A percentile compares a stretch with the other conserved stretches of the same genome.
Evolutionary conservation across 2,888 invertebrate genomes (phyloP).

Genomic region (Antheraea yamamai): DNA sequence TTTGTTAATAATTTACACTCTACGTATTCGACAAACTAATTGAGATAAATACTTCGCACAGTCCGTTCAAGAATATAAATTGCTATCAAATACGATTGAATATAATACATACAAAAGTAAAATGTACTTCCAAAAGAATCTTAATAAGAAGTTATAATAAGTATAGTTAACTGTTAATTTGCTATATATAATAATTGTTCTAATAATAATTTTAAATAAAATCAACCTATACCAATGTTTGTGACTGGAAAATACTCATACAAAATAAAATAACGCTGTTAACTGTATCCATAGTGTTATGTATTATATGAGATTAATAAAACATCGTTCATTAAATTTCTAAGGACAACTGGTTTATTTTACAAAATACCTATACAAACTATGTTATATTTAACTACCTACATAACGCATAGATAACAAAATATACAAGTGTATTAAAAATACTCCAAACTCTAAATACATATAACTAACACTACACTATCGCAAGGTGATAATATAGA

Average conservation of each 20-base stretch:
- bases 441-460: too few relatives aligned
- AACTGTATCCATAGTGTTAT: too few relatives aligned
- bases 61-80: not conserved
- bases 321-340: too few relatives aligned
- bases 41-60: slow-evolving; percentile 48
- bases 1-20: slow-evolving; percentile 46
- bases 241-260: not conserved
- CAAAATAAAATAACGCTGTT: too few relatives aligned
- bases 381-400: too few relatives aligned
- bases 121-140: slow-evolving; percentile 1
- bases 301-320: too few relatives aligned
- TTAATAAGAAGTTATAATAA: slow-evolving; percentile 6
- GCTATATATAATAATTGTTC: not conserved
- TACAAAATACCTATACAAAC: too few relatives aligned
- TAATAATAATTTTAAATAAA: not conserved
- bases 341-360: too few relatives aligned
- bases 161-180: slow-evolving; percentile 6
- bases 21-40: slow-evolving; percentile 54
- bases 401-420: too few relatives aligned
- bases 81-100: not conserved
- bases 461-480: too few relatives aligned
- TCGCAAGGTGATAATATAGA: too few relatives aligned
- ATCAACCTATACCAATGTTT: not conserved
- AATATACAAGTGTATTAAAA: not conserved
- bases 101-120: not conserved